A percentile compares a stretch with the other conserved stretches of the same genome.
These are phyloP conservation scores for Hemibagrus guttatus DNA, from an alignment of 2,797 vertebrate species.

Conservation along the genomic window DNA sequence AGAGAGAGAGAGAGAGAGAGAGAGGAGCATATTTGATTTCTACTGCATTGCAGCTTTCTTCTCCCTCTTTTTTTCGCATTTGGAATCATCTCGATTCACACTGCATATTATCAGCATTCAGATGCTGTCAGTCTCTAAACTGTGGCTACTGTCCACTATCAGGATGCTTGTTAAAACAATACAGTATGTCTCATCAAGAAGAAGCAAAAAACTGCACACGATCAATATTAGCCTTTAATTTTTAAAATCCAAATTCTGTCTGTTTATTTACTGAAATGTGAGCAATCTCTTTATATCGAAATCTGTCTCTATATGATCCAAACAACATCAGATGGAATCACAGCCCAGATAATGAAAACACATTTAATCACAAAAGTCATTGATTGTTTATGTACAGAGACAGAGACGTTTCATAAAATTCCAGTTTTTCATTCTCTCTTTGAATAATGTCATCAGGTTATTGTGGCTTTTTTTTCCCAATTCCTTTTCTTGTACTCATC, in stretches of 20 bases:
- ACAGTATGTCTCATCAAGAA: conserved; percentile 32
- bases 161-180: conserved; percentile 56
- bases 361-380: not conserved
- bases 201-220: conserved; percentile 20
- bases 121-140: conserved; percentile 54
- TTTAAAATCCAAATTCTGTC: conserved; percentile 28
- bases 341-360: not conserved
- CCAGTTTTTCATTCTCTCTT: not conserved
- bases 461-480: not conserved
- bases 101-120: conserved; percentile 59
- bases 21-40: conserved; percentile 51
- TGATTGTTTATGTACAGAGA: not conserved
- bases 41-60: conserved; percentile 61
- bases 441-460: conserved; percentile 19
- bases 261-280: conserved; percentile 22
- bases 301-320: conserved; percentile 1
- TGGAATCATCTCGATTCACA: conserved; percentile 68
- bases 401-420: not conserved
- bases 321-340: not conserved
- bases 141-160: conserved; percentile 37
- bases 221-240: conserved; percentile 51
- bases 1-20: conserved; percentile 20
- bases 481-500: conserved; percentile 18
- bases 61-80: conserved; percentile 55
- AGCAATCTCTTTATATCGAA: not conserved